Percentiles rank a stretch among this genome's conserved stretches.
Evolutionary conservation across 2,888 invertebrate species (phyloP).

Genomic region (Hirtodrosophila duncani): DNA sequence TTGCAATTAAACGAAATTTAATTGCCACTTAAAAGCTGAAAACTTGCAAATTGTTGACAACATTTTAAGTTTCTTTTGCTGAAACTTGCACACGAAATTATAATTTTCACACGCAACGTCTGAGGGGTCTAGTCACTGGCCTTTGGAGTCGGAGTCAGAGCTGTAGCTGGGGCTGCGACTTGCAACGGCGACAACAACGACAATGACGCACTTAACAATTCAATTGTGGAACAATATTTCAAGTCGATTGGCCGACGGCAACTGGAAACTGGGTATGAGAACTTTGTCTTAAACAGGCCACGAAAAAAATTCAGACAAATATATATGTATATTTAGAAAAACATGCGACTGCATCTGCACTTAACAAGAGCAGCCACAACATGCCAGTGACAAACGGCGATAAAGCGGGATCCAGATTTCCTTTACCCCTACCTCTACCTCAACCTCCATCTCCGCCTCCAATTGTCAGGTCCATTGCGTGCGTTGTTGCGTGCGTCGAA

Average conservation of each 20-base stretch:
- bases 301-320: too few relatives aligned
- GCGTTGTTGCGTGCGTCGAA: constrained; percentile 14
- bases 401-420: constrained; percentile 42
- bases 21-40: constrained; percentile 57
- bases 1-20: constrained; percentile 40
- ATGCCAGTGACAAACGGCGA: constrained; percentile 51
- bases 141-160: too few relatives aligned
- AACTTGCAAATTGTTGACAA: constrained; percentile 66
- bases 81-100: constrained; percentile 70
- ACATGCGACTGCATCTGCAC: constrained; percentile 48
- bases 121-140: too few relatives aligned
- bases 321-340: too few relatives aligned
- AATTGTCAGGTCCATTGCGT: too few relatives aligned
- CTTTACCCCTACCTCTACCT: neutral
- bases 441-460: constrained; percentile 6
- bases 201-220: constrained; percentile 63
- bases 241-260: neutral
- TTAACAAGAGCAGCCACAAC: constrained; percentile 56
- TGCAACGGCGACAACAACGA: too few relatives aligned
- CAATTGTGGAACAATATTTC: constrained; percentile 60
- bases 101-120: constrained; percentile 76
- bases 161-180: too few relatives aligned
- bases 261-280: constrained; percentile 19
- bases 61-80: constrained; percentile 42
- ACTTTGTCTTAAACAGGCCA: constrained; percentile 17